Conservation (phyloP, 2,888 invertebrate genomes). For the Fragum whitleyi region DNA sequence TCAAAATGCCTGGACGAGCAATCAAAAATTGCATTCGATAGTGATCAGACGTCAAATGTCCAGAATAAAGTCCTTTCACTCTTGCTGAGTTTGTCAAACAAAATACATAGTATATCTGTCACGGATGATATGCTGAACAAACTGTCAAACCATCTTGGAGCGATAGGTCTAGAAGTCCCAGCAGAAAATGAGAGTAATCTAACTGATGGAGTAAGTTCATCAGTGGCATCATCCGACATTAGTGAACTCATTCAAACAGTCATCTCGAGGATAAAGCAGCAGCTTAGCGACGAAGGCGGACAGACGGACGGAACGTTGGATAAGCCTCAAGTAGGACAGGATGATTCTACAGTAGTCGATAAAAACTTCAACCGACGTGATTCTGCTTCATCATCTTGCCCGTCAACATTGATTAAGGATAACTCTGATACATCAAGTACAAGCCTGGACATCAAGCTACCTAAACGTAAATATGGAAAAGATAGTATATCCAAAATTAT, state of each 20-base stretch:
- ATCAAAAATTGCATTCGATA: background rate
- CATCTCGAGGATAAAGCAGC: constrained; percentile 35
- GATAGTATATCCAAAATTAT: background rate
- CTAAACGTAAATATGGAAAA: background rate
- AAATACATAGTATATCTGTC: constrained; percentile 49
- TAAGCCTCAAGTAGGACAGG: background rate
- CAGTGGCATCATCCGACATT: constrained; percentile 46
- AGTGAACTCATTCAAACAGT: constrained; percentile 48
- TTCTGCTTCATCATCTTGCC: constrained; percentile 29
- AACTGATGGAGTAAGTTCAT: constrained; percentile 26
- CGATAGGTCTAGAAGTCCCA: constrained; percentile 53
- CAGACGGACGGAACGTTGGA: background rate
- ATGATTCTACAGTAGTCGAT: constrained; percentile 8
- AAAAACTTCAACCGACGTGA: constrained; percentile 51
- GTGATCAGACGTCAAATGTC: constrained; percentile 7
- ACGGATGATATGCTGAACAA: constrained; percentile 48
- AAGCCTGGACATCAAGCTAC: background rate
- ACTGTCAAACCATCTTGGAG: constrained; percentile 57
- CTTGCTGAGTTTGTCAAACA: constrained; percentile 51
- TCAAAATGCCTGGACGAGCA: constrained; percentile 29
- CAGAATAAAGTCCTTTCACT: constrained; percentile 41
- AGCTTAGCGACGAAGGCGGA: constrained; percentile 23
- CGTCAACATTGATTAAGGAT: background rate
- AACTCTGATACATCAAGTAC: constrained; percentile 9
- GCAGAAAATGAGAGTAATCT: constrained; percentile 10